Percentiles rank a stretch among this genome's conserved stretches.
phyloP scores from a whole-genome alignment of 2,113 vertebrate species.

The Sardina pilchardus region DNA sequence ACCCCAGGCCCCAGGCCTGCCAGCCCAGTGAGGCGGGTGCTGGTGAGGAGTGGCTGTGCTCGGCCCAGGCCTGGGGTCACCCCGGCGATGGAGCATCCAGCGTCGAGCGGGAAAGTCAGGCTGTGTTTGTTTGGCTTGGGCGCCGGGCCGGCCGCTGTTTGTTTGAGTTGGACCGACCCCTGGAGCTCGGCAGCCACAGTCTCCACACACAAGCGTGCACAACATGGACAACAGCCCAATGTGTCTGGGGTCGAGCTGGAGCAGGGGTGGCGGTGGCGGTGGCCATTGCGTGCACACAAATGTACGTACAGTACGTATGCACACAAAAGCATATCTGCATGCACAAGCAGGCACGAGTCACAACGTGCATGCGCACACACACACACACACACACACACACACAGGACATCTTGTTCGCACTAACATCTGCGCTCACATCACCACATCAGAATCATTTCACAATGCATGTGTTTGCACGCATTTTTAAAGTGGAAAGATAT shows the following conservation, averaged over 20 bases:
- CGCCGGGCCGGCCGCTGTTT: constrained; percentile 20
- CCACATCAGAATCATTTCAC: background rate
- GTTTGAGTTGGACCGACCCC: constrained; percentile 49
- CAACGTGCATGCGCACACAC: background rate
- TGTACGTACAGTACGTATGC: background rate
- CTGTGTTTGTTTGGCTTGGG: constrained; percentile 43
- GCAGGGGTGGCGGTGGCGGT: background rate
- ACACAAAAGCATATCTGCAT: background rate
- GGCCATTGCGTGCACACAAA: background rate
- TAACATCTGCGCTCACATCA: no score
- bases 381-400: background rate
- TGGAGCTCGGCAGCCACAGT: background rate
- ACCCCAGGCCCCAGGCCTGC: no score
- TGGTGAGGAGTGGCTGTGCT: background rate
- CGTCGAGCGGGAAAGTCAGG: constrained; percentile 13
- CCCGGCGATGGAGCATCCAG: constrained; percentile 23
- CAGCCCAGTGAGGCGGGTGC: background rate
- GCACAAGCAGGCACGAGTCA: no score
- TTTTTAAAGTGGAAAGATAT: background rate
- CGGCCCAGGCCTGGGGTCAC: background rate
- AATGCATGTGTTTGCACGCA: background rate
- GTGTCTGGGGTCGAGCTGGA: constrained; percentile 24
- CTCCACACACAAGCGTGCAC: constrained; percentile 25
- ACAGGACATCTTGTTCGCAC: no score
- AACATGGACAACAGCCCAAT: constrained; percentile 31